Conservation (phyloP, 2,797 vertebrate species). For the Brachyalestes nurse region DNA sequence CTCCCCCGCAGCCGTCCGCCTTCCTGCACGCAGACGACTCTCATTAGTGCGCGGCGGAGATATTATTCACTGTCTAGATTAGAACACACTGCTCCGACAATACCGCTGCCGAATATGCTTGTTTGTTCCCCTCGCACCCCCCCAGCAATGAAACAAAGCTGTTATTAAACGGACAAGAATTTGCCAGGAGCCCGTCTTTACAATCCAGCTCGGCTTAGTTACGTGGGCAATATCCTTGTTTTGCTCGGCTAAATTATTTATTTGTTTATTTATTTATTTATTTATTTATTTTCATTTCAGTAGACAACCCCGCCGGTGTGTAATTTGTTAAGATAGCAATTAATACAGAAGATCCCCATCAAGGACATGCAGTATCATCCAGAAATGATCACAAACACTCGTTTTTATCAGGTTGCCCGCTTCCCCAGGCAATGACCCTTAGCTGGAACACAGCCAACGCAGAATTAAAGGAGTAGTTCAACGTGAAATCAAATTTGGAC, state of each 20-base stretch:
- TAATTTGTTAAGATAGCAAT: slow-evolving; percentile 32
- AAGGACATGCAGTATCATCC: slow-evolving; percentile 11
- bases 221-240: background rate
- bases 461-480: background rate
- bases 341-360: slow-evolving; percentile 40
- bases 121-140: slow-evolving; percentile 45
- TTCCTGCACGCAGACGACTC: slow-evolving; percentile 45
- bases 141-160: slow-evolving; percentile 47
- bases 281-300: background rate
- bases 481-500: background rate
- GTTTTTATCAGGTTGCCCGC: background rate
- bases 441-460: background rate
- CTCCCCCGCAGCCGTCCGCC: slow-evolving; percentile 45
- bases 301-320: slow-evolving; percentile 6
- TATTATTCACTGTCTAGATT: slow-evolving; percentile 53
- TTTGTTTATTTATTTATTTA: background rate
- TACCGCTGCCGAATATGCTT: slow-evolving; percentile 46
- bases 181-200: slow-evolving; percentile 12
- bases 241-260: background rate
- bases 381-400: background rate
- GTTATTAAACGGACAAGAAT: slow-evolving; percentile 40
- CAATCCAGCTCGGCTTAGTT: background rate
- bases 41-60: slow-evolving; percentile 56
- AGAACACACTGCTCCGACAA: slow-evolving; percentile 54
- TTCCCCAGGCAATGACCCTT: background rate